Base-by-base conservation (phyloP, 2,888 invertebrate species). In the Dryadula phaetusa region DNA sequence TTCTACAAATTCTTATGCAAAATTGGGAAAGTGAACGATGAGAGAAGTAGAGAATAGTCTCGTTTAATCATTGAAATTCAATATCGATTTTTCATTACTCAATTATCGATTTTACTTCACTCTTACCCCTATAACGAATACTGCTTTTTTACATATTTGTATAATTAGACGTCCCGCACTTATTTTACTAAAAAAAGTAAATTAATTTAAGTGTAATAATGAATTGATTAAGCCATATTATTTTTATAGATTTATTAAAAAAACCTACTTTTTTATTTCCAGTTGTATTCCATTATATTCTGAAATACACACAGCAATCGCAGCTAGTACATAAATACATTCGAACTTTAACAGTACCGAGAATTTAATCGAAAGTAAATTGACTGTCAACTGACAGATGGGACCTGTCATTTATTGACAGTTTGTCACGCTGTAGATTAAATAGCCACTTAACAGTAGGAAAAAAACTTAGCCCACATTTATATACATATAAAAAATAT, bases 351-450 rank as follows among this genome's bases (percentile, higher is more conserved):
- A 56, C 40, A 56, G n/a, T 40, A 25, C 56, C 14, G 7, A 60
- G 60, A 60, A 44, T 28, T 42, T 18, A 44, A 44, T 60, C 18
- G 42, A 66, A 61, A 60, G 28, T 28, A 20, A 14, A 60, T 60
- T 18, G 28, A 46, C 12, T 63, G 62, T 47, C 34, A 68, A 47
- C 12, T 62, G 53, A 60, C 56, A 66, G 56, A 56, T 61, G 56
- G 56, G 16, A 69, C 47, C 64, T 56, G 67, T 70, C 70, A 54
- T 18, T 61, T 65, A 20, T 20, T 52, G 58, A 49, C 16, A 52
- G 28, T 28, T 25, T 25, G 25, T 60, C 42, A 22, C 40, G 58
- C n/a, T 16, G 18, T 34, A 42, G 42, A 65, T 60, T 65, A 65
- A 44, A 60, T 7, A 46, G 32, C 46, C 32, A 46, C 28, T 44